phyloP scores from a whole-genome alignment of 1,140 invertebrate genomes.

The Piezodorus guildinii region DNA sequence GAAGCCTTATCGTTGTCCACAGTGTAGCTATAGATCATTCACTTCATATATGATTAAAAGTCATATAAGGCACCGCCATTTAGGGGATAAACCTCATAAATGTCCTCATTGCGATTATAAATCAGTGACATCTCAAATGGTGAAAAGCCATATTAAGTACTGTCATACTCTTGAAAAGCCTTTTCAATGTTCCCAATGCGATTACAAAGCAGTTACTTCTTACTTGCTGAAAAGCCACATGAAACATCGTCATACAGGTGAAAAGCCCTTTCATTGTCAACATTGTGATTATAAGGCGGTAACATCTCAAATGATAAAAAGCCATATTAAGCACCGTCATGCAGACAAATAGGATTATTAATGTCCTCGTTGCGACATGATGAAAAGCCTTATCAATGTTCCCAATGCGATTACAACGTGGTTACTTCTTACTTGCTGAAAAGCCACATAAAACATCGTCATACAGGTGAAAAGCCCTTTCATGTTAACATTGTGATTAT shows the following conservation, averaged over 20 bases:
- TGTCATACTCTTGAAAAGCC: neutral
- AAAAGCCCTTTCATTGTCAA: too few relatives aligned
- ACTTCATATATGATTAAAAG: neutral
- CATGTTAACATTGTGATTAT: neutral
- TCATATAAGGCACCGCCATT: neutral
- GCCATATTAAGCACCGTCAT: too few relatives aligned
- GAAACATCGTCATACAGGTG: too few relatives aligned
- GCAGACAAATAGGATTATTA: too few relatives aligned
- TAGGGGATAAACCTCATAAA: neutral
- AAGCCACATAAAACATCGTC: neutral
- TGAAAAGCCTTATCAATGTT: neutral
- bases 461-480: too few relatives aligned
- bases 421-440: neutral
- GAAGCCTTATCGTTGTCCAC: neutral
- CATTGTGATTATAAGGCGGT: too few relatives aligned
- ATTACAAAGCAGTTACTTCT: neutral
- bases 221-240: neutral
- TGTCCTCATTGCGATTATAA: neutral
- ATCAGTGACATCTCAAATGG: neutral
- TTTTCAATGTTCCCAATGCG: neutral
- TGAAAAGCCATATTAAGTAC: neutral
- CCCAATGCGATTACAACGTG: neutral
- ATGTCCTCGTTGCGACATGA: too few relatives aligned
- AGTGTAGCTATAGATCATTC: neutral
- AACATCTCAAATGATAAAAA: too few relatives aligned